phyloP scores from a whole-genome alignment of 2,797 vertebrate genomes.

The Iguana delicatissima region DNA sequence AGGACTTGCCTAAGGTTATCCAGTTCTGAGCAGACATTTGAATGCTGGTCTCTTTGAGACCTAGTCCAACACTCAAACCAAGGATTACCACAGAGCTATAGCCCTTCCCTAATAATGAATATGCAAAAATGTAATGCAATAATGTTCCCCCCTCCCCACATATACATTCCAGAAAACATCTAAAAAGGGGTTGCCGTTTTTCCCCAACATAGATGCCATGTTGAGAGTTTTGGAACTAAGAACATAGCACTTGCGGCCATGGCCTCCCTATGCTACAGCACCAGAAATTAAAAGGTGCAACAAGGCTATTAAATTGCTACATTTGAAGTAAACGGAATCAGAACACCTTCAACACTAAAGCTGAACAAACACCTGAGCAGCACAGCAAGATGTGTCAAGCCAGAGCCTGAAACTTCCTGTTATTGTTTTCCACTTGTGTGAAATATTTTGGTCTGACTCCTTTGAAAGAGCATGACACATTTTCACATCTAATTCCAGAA shows the following conservation, averaged over 20 bases:
- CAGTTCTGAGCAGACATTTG: no score
- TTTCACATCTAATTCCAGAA: constrained; percentile 27
- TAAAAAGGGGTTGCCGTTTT: background rate
- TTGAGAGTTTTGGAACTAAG: background rate
- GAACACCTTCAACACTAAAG: constrained; percentile 3
- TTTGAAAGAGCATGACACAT: constrained; percentile 27
- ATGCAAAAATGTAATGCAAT: no score
- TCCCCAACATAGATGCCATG: background rate
- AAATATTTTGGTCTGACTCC: background rate
- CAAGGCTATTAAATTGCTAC: background rate
- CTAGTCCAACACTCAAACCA: no score
- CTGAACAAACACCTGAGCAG: constrained; percentile 1
- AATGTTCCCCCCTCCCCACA: background rate
- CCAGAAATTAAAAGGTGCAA: background rate
- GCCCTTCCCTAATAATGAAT: no score
- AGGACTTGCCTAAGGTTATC: no score
- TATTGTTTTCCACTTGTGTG: constrained; percentile 25
- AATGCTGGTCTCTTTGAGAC: no score
- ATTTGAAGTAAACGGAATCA: background rate
- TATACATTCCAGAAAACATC: background rate
- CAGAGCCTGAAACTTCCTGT: background rate
- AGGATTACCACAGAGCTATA: no score
- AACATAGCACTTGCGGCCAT: background rate
- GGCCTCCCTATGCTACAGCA: no score
- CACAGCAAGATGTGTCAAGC: background rate